Base-by-base conservation (phyloP, 2,888 invertebrate species). In the Erannis defoliaria region DNA sequence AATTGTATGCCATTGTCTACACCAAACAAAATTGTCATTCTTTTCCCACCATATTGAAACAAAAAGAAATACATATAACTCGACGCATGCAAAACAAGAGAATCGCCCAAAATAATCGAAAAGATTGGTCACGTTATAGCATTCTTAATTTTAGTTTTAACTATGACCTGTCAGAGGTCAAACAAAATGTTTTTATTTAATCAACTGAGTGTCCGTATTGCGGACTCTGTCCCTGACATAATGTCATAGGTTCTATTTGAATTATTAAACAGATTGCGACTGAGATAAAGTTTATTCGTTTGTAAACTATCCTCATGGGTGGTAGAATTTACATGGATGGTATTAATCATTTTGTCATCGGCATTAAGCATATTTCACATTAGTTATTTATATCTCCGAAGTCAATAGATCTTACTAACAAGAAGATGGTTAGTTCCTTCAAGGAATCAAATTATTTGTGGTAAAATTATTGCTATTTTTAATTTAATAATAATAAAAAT, bases 181-280 rank as follows among this genome's bases (percentile, higher is more conserved):
- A 31, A 31, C 16, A 40, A 33, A 45, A 51, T 42, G 16, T 50
- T 50, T 35, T 38, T 26, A 35, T 38, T 16, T 0, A 49, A 35
- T 37, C 18, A 38, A 18, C 19, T 9, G 21, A 64, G 56, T 55
- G 58, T 43, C 29, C 6, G 38, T 48, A 62, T 66, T 70, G 65
- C 65, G 50, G 57, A 62, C 66, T 40, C 1, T 6, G 63, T 55
- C 66, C 70, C 60, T 70, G 70, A 67, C 70, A 64, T 40, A 60
- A 59, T 26, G 58, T 53, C 58, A 48, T 64, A 64, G 51, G 67
- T 62, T 64, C 54, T 54, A 57, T 56, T 59, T 64, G 61, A 65
- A 67, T 61, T 65, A 63, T 48, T 62, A 49, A 45, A 42, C 21
- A 40, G 54, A 48, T 59, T 59, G 46, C 46, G 31, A 18, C n/a